Evolutionary conservation across 2,113 vertebrate genomes (phyloP).

Genomic region (Mus musculus): GRCm39 chr17:31653501-31654000

Average conservation of each 20-base stretch:
- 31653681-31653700: fast-evolving
- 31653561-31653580: too few species aligned
- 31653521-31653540: too few species aligned
- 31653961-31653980: background rate
- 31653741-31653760: fast-evolving
- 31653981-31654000: fast-evolving
- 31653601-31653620: too few species aligned
- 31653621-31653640: background rate
- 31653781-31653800: fast-evolving
- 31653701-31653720: fast-evolving
- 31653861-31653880: background rate
- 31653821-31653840: background rate
- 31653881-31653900: too few species aligned
- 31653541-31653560: background rate
- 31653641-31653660: background rate
- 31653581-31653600: too few species aligned
- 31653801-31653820: background rate
- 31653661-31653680: background rate
- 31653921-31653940: background rate
- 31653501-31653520: background rate
- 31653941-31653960: background rate
- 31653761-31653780: background rate
- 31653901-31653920: background rate
- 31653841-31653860: background rate
- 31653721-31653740: background rate